These are phyloP conservation scores for Oscheius sp. DNA, from an alignment of 2,888 invertebrate genomes.

Conservation along the genomic window DNA sequence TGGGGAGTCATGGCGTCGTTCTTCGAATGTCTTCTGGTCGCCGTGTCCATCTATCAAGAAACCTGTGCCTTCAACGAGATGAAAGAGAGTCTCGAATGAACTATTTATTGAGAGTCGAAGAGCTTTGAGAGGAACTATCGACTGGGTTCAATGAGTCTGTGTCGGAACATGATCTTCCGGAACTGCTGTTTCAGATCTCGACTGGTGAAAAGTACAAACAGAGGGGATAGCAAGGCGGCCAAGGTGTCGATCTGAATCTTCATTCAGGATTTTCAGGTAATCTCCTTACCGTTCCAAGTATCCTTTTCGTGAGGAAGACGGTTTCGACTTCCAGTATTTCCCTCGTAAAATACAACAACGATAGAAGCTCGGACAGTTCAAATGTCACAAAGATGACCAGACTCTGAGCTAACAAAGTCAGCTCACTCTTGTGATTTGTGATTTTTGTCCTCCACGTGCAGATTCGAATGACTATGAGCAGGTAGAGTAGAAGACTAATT, in stretches of 20 bases:
- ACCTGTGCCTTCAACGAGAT: conserved; percentile 13
- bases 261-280: not conserved
- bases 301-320: not conserved
- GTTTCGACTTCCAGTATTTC: not conserved
- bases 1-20: conserved; percentile 2
- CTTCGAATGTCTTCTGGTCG: conserved; percentile 5
- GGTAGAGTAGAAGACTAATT: too few relatives aligned
- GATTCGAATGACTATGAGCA: too few relatives aligned
- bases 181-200: not conserved
- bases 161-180: not conserved
- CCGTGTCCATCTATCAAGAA: not conserved
- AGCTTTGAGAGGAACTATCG: not conserved
- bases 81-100: conserved; percentile 7
- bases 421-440: too few relatives aligned
- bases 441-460: too few relatives aligned
- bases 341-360: not conserved
- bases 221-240: not conserved
- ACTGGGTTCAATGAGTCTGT: not conserved
- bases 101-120: not conserved
- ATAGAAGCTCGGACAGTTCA: too few relatives aligned
- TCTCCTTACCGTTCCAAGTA: not conserved
- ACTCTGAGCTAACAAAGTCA: too few relatives aligned
- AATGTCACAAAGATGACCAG: too few relatives aligned
- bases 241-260: not conserved
- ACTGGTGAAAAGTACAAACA: not conserved